These are phyloP conservation scores for Lasiurus borealis DNA, from an alignment of 2,113 vertebrate species.

Conservation along the genomic window DNA sequence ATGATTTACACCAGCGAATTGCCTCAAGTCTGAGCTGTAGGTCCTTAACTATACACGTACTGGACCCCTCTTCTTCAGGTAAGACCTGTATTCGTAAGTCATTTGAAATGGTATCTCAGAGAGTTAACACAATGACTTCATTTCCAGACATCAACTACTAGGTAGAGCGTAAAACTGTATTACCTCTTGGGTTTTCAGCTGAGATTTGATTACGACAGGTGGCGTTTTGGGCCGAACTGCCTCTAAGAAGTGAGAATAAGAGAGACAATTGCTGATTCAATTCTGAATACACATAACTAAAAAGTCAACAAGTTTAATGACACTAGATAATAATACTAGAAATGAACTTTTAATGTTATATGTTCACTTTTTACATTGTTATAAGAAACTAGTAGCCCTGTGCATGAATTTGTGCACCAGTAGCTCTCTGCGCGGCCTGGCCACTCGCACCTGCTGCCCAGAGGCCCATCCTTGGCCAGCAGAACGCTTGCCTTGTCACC, in stretches of 20 bases:
- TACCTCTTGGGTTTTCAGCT: conserved; percentile 92
- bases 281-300: conserved; percentile 69
- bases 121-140: conserved; percentile 67
- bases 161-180: conserved; percentile 77
- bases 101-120: conserved; percentile 39
- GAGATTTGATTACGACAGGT: conserved; percentile 92
- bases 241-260: conserved; percentile 86
- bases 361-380: conserved; percentile 46
- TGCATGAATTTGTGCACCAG: too few species aligned
- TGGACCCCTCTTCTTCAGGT: not conserved
- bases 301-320: conserved; percentile 50
- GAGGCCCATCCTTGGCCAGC: too few species aligned
- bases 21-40: not conserved
- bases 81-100: not conserved
- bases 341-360: conserved; percentile 28
- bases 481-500: too few species aligned
- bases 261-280: conserved; percentile 76
- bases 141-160: conserved; percentile 66
- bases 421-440: too few species aligned
- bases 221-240: conserved; percentile 94
- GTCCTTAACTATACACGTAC: not conserved
- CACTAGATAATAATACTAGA: conserved; percentile 21
- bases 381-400: not conserved
- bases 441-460: too few species aligned
- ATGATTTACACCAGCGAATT: not conserved